Conservation (phyloP, 2,113 vertebrate genomes). For the Cromileptes altivelis region DNA sequence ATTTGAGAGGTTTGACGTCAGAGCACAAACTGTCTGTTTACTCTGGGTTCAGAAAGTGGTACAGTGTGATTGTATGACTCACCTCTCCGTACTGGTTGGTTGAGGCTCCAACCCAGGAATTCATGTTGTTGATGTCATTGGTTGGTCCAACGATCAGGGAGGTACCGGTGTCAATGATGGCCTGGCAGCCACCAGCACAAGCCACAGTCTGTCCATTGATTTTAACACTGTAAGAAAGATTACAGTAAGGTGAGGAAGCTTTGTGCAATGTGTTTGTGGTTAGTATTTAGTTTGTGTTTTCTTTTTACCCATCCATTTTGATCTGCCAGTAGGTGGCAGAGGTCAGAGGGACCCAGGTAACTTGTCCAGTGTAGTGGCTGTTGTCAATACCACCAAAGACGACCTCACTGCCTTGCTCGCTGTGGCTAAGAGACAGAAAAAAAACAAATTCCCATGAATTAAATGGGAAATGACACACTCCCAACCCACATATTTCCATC, state of each 20-base stretch:
- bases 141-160: constrained; percentile 76
- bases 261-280: neutral
- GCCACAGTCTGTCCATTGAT: constrained; percentile 76
- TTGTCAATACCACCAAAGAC: constrained; percentile 80
- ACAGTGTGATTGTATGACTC: constrained; percentile 56
- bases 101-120: constrained; percentile 71
- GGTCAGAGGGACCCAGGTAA: constrained; percentile 84
- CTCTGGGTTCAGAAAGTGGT: constrained; percentile 46
- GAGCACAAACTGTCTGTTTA: constrained; percentile 52
- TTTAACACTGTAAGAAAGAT: constrained; percentile 64
- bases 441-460: neutral
- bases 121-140: constrained; percentile 76
- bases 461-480: neutral
- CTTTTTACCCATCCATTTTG: constrained; percentile 83
- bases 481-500: neutral
- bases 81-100: constrained; percentile 72
- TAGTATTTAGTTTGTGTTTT: neutral
- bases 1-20: constrained; percentile 68
- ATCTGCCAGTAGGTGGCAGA: constrained; percentile 86
- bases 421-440: constrained; percentile 51
- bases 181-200: constrained; percentile 76
- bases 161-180: constrained; percentile 82
- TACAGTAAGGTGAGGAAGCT: neutral
- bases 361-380: constrained; percentile 72
- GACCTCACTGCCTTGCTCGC: constrained; percentile 79